Conservation (phyloP, 2,113 vertebrate species). For the Pseudorectes ferrugineus region DNA sequence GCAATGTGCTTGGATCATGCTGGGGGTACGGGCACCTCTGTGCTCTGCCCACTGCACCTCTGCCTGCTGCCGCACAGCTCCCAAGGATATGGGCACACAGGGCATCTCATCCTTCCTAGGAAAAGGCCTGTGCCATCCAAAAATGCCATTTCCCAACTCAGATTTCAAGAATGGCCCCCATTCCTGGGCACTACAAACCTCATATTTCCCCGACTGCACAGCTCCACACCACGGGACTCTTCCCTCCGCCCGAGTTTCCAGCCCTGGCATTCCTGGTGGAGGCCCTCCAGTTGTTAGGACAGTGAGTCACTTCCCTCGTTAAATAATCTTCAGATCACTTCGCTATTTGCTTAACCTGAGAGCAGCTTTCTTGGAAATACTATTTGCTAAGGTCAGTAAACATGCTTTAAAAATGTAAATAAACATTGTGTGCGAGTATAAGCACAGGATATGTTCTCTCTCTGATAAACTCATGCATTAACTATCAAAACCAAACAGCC, state of each 20-base stretch:
- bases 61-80: rapidly evolving
- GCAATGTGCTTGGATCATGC: rapidly evolving
- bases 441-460: not conserved
- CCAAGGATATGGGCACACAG: rapidly evolving
- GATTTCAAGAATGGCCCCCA: not conserved
- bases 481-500: not conserved
- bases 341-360: not conserved
- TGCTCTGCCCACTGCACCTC: not conserved
- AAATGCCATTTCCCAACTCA: not conserved
- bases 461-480: not conserved
- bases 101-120: not conserved
- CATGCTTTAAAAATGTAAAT: constrained; percentile 3
- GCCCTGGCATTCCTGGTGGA: not conserved
- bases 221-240: rapidly evolving
- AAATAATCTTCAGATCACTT: not conserved
- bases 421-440: not conserved
- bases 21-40: rapidly evolving
- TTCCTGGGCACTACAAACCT: not conserved
- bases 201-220: rapidly evolving
- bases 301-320: constrained; percentile 5
- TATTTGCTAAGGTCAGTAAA: constrained; percentile 24
- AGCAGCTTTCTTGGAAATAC: constrained; percentile 9
- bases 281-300: not conserved
- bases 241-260: not conserved
- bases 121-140: rapidly evolving